Evolutionary conservation across 2,113 vertebrate genomes (phyloP).

Genomic region (Dipodomys spectabilis): DNA sequence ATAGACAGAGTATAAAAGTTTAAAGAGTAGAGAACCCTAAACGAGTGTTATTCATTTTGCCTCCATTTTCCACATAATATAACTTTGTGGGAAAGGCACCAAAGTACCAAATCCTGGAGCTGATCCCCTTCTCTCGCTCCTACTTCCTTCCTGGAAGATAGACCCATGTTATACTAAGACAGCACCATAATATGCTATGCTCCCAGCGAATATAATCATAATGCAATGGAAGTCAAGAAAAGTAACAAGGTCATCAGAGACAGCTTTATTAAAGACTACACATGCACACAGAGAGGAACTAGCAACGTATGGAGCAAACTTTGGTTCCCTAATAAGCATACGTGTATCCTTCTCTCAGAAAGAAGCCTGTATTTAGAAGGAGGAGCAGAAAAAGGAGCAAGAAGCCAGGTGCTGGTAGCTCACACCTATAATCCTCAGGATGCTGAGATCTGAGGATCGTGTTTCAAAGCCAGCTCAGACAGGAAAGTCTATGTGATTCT

Average conservation of each 20-base stretch:
- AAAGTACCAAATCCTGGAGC: not conserved
- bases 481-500: too few relatives aligned
- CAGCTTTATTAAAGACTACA: slow-evolving; percentile 38
- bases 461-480: too few relatives aligned
- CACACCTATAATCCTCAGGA: too few relatives aligned
- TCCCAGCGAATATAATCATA: slow-evolving; percentile 25
- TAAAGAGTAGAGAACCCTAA: slow-evolving; percentile 1
- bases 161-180: not conserved
- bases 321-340: not conserved
- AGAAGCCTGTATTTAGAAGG: not conserved
- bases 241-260: not conserved
- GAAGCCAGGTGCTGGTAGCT: too few relatives aligned
- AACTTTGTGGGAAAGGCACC: not conserved
- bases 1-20: not conserved
- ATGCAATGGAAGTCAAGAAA: slow-evolving; percentile 16
- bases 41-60: not conserved
- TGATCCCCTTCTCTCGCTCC: not conserved
- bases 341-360: slow-evolving; percentile 19
- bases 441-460: too few relatives aligned
- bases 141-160: slow-evolving; percentile 34
- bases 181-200: not conserved
- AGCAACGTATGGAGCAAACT: not conserved
- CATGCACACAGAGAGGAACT: not conserved
- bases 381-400: too few relatives aligned
- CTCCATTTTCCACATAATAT: not conserved